Evolutionary conservation across 2,113 vertebrate species (phyloP), one percentile per base, ranked within the genome.

Genomic region (Hippoglossus stenolepis): DNA sequence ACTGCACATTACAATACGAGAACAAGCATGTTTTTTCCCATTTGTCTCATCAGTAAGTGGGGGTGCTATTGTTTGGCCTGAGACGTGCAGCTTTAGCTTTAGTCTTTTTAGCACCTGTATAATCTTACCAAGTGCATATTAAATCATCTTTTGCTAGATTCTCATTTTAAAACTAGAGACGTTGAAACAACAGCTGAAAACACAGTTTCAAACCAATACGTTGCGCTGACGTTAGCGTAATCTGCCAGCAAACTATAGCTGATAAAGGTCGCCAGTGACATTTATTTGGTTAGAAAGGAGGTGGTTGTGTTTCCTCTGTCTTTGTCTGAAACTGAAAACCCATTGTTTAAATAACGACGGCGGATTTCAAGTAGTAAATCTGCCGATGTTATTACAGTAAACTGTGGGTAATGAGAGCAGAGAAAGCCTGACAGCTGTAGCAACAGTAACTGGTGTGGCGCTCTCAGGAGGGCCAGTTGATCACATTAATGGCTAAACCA

Each of bases 291-390:
- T 3, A 10, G 12, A 54, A 56, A 23, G 2, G n/a, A 23, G n/a
- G 12, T 4, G 49, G 26, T 0, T 10, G n/a, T 13, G 2, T 68
- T 35, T 54, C 35, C 18, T 21, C 65, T 23, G 10, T 38, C 28
- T 69, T 57, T 23, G 53, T 54, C 51, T 38, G 66, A 69, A 57
- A 40, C 21, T 18, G n/a, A 69, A 40, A 31, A 38, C 20, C 31
- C 53, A 40, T 69, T 43, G 28, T 57, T 40, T 40, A 57, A 56
- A 8, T 20, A n/a, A n/a, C n/a, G 54, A 57, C 54, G 8, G 12
- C 9, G 10, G 2, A 64, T 23, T 64, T 24, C n/a, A 64, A 24
- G 40, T 45, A 3, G 24, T 40, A 23, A 57, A 40, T 57, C 31
- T 40, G 53, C 31, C 21, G 12, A 17, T 56, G 54, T 40, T 28